These are phyloP conservation scores for Arion vulgaris DNA, from an alignment of 1,140 invertebrate genomes.

Conservation along the genomic window DNA sequence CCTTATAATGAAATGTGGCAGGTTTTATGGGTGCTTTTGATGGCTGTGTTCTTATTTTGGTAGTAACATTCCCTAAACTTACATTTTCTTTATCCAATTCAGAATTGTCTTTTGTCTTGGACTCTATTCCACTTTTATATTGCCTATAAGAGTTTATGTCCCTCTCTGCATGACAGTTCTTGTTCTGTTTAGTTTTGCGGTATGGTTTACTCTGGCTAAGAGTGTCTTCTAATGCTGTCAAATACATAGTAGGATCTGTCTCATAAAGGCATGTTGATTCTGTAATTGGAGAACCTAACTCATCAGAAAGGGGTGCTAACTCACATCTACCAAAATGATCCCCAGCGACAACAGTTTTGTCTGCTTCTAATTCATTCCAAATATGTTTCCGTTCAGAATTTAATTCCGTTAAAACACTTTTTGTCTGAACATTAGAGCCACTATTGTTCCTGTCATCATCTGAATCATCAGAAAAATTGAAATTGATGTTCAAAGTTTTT, in stretches of 20 bases:
- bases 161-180: background rate
- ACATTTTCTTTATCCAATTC: background rate
- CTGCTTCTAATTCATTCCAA: too few species aligned
- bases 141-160: background rate
- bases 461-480: slow-evolving; percentile 30
- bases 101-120: background rate
- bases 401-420: background rate
- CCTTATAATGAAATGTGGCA: background rate
- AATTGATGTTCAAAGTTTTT: background rate
- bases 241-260: background rate
- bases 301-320: background rate
- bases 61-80: background rate
- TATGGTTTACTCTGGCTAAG: background rate
- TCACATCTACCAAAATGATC: background rate
- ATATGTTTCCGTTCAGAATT: background rate
- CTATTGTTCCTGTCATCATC: slow-evolving; percentile 2
- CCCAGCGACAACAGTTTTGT: background rate
- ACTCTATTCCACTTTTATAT: background rate
- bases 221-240: background rate
- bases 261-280: slow-evolving; percentile 10
- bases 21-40: background rate
- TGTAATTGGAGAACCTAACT: slow-evolving; percentile 8
- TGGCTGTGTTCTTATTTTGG: background rate
- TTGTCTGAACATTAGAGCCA: background rate
- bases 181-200: background rate